Conservation (phyloP, 1,140 invertebrate species). For the Spodoptera frugiperda region DNA sequence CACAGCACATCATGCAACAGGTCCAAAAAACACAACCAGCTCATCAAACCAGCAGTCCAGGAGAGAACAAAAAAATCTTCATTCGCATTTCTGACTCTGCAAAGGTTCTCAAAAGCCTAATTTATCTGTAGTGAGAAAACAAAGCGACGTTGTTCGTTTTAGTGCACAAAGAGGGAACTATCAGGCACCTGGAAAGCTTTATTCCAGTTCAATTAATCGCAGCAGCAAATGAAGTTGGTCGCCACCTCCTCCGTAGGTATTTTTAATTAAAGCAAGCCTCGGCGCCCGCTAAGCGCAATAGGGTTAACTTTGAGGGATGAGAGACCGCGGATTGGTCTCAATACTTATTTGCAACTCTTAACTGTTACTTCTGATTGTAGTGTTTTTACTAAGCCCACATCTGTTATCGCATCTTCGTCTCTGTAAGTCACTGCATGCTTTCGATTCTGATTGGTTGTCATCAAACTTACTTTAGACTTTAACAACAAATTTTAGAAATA, state of each 20-base stretch:
- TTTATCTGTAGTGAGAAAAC: conserved; percentile 30
- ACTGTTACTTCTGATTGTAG: no score
- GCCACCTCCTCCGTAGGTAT: conserved; percentile 60
- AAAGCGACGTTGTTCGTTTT: conserved; percentile 17
- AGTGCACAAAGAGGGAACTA: conserved; percentile 48
- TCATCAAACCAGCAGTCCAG: not conserved
- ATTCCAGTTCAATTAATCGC: conserved; percentile 63
- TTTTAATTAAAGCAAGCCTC: conserved; percentile 63
- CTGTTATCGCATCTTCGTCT: no score
- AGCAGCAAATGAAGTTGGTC: conserved; percentile 58
- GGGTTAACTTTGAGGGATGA: not conserved
- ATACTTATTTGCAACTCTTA: not conserved
- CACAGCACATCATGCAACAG: not conserved
- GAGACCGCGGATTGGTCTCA: not conserved
- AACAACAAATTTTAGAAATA: no score
- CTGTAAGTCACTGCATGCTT: no score
- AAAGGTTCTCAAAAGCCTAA: conserved; percentile 17
- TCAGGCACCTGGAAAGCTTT: conserved; percentile 53
- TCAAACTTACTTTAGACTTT: no score
- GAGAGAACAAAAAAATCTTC: conserved; percentile 1
- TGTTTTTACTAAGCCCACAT: no score
- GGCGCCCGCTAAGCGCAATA: conserved; percentile 50
- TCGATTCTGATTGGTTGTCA: no score
- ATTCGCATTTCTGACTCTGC: not conserved
- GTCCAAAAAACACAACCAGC: not conserved